phyloP scores from a whole-genome alignment of 2,797 vertebrate genomes.

The Serranus cabrilla region DNA sequence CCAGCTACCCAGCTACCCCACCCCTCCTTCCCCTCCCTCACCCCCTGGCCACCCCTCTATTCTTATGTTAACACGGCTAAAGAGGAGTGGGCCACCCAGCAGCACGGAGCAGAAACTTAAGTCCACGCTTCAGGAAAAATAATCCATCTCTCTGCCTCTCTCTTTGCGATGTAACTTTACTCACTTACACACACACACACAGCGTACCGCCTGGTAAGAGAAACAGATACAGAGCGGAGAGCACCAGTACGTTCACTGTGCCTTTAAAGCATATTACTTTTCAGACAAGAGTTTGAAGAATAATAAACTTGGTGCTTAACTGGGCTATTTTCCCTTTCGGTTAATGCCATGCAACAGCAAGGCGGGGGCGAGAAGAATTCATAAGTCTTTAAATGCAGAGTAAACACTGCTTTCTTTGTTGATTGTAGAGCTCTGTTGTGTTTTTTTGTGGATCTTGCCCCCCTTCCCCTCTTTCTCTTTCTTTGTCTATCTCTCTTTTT shows the following conservation, averaged over 20 bases:
- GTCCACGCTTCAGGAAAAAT: constrained; percentile 84
- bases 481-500: constrained; percentile 57
- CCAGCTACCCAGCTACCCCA: constrained; percentile 73
- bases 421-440: constrained; percentile 80
- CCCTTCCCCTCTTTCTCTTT: constrained; percentile 70
- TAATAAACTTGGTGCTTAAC: constrained; percentile 87
- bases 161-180: constrained; percentile 77
- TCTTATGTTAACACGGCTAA: constrained; percentile 88
- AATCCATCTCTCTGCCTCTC: constrained; percentile 77
- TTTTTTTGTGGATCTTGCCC: constrained; percentile 60
- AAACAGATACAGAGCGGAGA: constrained; percentile 56
- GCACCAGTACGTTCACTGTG: constrained; percentile 69
- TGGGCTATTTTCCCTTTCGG: constrained; percentile 80
- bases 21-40: constrained; percentile 33
- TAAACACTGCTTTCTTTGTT: constrained; percentile 89
- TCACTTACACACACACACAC: constrained; percentile 59
- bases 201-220: constrained; percentile 36
- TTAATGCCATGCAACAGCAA: constrained; percentile 79
- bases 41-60: constrained; percentile 76
- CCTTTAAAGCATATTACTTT: constrained; percentile 86
- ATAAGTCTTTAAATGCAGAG: constrained; percentile 88
- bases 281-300: constrained; percentile 85
- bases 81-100: constrained; percentile 86
- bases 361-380: constrained; percentile 80
- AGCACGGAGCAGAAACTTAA: constrained; percentile 83